These are phyloP conservation scores for Chrysolina americana DNA, from an alignment of 2,888 invertebrate genomes.

Conservation along the genomic window DNA sequence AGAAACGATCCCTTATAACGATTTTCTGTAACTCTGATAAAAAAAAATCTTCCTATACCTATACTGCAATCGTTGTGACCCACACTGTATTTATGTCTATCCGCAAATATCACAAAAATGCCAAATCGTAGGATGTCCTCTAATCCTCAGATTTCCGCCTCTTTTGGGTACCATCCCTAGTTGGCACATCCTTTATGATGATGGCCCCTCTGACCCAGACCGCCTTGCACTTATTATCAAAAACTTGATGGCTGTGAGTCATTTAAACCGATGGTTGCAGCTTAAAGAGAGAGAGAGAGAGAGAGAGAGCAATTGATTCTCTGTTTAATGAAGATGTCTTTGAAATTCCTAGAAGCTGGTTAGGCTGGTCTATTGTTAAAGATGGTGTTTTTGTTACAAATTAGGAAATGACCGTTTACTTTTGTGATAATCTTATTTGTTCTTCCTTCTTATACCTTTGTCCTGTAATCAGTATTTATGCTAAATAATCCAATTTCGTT, in stretches of 20 bases:
- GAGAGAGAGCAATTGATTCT: too few relatives aligned
- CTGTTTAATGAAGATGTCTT: neutral
- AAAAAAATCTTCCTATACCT: too few relatives aligned
- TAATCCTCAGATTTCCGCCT: conserved; percentile 51
- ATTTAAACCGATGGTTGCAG: conserved; percentile 4
- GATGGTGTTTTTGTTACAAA: neutral
- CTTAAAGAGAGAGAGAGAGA: too few relatives aligned
- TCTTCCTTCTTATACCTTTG: too few relatives aligned
- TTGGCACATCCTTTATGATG: conserved; percentile 45
- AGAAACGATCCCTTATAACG: too few relatives aligned
- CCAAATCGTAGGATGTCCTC: conserved; percentile 2
- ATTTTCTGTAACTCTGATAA: too few relatives aligned
- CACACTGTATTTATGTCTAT: too few relatives aligned
- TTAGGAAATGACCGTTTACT: neutral
- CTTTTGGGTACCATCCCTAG: conserved; percentile 53
- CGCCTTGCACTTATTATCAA: conserved; percentile 46
- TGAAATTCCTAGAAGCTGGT: neutral
- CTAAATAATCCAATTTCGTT: too few relatives aligned
- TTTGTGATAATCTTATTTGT: too few relatives aligned
- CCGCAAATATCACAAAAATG: too few relatives aligned
- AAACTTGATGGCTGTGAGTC: conserved; percentile 23
- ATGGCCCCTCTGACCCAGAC: conserved; percentile 43
- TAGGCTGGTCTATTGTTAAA: neutral
- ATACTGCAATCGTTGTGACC: too few relatives aligned
- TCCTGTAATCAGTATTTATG: too few relatives aligned